Base-by-base conservation (phyloP, 2,113 vertebrate species). In the Tonatia bakeri region DNA sequence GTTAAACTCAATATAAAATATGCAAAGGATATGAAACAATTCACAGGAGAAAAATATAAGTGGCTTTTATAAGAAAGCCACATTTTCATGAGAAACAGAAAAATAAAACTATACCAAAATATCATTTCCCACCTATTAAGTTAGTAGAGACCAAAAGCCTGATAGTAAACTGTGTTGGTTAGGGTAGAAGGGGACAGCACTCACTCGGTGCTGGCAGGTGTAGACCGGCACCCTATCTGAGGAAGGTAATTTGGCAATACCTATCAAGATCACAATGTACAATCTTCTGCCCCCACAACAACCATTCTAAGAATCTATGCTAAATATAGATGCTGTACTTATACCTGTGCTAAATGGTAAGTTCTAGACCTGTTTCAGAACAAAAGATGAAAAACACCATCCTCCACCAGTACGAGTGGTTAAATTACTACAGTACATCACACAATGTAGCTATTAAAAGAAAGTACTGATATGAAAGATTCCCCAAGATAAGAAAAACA, bases 1-100 rank as follows among this genome's bases (percentile, higher is more conserved):
- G 52, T 91, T 86, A 87, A 94, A 89, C 17, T 79, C 52, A 95
- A 61, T 40, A 94, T 47, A 86, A 92, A 87, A 85, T 77, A 69
- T 33, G 38, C 24, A 84, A 90, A 83, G 26, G 19, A 67, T 59
- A 84, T 28, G 24, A 56, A 90, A 90, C 4, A 93, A 36, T 61
- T 93, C 33, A 81, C 40, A 94, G 79, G 56, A 84, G 76, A 77
- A 50, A 94, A 69, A 40, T n/a, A 36, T 28, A 94, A 69, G 40
- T 70, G 59, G 72, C n/a, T 77, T 77, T 77, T 70, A 91, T 72
- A 20, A 72, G 26, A 91, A 82, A 91, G 20, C 7, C 38, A 70
- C 50, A 47, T 72, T 59, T 72, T 70, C 61, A 6, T 59, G 50
- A 87, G 36, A 93, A 45, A 93, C n/a, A 5, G 56, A 56, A 67